Base-by-base conservation (phyloP, 2,113 vertebrate genomes). In the Equus quagga region DNA sequence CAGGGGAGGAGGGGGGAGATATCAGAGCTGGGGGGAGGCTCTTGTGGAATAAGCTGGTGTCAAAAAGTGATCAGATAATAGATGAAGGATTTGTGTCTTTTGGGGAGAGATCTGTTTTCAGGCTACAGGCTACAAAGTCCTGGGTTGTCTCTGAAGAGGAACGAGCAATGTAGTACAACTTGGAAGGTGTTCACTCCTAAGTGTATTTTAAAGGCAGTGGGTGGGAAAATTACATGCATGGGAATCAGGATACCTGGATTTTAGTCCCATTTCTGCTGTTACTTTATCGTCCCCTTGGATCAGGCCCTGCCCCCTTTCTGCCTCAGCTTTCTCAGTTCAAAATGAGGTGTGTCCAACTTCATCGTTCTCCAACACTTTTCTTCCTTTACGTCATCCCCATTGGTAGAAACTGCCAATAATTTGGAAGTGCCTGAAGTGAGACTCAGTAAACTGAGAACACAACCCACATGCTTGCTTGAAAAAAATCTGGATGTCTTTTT, bases 301-400 rank as follows among this genome's bases (percentile, higher is more conserved):
- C 49, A 65, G 9, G 12, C 10, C 18, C 15, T 49, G 65, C 13
- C 5, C 2, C 0, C 18, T 76, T 67, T 56, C 18, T n/a, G 14
- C 14, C 13, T 96, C 60, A 36, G 36, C 90, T 92, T 87, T 79
- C 23, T 67, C 26, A 72, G 15, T 81, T 91, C 58, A 80, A 69
- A 91, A 75, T 69, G n/a, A 85, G 3, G 1, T 69, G 8, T 64
- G 31, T 69, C 90, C 36, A 96, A 60, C 4, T 76, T 65, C 9
- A 13, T 85, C 13, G 31, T 93, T 84, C n/a, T 96, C 33, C 69
- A 56, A 28, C 92, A 86, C 75, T 60, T 90, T 80, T 88, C 21
- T 94, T 83, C 76, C 13, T 28, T 21, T 69, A 4, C 75, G 26
- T 19, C 17, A 41, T 62, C 93, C 23, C 12, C 78, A 89, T 18